Conservation (phyloP, 2,113 vertebrate genomes). For the Hipposideros armiger region DNA sequence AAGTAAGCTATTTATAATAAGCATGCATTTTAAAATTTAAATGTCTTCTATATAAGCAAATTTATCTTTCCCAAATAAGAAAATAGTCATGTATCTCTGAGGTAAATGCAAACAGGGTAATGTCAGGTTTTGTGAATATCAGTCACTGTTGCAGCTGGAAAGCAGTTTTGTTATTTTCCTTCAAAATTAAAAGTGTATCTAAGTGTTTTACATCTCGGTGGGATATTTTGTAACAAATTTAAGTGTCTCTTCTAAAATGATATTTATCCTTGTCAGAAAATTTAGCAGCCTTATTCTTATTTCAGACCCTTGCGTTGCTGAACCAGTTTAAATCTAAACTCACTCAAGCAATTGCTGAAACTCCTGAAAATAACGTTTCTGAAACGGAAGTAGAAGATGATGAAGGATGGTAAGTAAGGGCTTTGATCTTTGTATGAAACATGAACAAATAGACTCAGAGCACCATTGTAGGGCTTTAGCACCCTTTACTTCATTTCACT, state of each 20-base stretch:
- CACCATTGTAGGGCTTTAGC: neutral
- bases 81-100: neutral
- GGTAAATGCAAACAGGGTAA: neutral
- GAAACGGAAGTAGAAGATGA: constrained; percentile 94
- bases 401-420: constrained; percentile 94
- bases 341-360: constrained; percentile 94
- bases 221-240: constrained; percentile 40
- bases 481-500: constrained; percentile 5
- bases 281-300: constrained; percentile 71
- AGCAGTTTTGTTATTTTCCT: constrained; percentile 50
- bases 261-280: constrained; percentile 50
- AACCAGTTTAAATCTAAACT: constrained; percentile 96
- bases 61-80: neutral
- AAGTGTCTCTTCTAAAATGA: constrained; percentile 46
- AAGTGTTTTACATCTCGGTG: constrained; percentile 11
- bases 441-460: neutral
- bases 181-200: neutral
- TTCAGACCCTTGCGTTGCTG: constrained; percentile 94
- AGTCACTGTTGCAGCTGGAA: neutral
- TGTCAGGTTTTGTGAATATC: constrained; percentile 2
- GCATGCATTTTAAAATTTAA: constrained; percentile 45
- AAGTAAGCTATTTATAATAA: constrained; percentile 8
- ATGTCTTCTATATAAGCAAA: constrained; percentile 36
- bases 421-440: constrained; percentile 45
- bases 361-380: constrained; percentile 90